A percentile compares a stretch with the other conserved stretches of the same genome.
Conservation (phyloP, 2,888 invertebrate species). For the Azorinus chamasolen region DNA sequence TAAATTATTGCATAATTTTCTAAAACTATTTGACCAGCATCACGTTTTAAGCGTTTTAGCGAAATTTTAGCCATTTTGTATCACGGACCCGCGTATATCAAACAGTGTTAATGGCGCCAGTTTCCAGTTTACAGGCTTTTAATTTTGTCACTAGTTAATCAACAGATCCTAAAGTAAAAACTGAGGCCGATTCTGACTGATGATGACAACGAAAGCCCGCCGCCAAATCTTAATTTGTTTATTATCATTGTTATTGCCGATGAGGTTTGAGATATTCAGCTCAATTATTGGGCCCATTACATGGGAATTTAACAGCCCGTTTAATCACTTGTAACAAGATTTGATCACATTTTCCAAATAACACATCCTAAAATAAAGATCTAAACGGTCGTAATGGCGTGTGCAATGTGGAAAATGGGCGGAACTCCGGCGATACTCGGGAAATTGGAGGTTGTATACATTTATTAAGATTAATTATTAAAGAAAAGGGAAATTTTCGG, state of each 20-base stretch:
- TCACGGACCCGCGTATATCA: no score
- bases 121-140: no score
- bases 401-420: slow-evolving; percentile 3
- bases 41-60: no score
- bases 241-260: slow-evolving; percentile 15
- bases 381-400: slow-evolving; percentile 4
- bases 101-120: no score
- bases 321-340: slow-evolving; percentile 22
- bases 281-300: slow-evolving; percentile 30
- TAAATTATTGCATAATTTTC: no score
- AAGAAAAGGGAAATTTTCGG: not conserved
- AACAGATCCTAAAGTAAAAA: no score
- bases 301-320: slow-evolving; percentile 31
- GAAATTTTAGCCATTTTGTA: no score
- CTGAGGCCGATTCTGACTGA: no score
- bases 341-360: slow-evolving; percentile 21
- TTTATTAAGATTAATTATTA: slow-evolving; percentile 13
- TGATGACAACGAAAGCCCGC: no score
- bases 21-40: no score
- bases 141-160: no score
- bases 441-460: slow-evolving; percentile 7
- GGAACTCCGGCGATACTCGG: not conserved
- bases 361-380: slow-evolving; percentile 15
- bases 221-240: slow-evolving; percentile 12
- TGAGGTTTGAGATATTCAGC: slow-evolving; percentile 14